Evolutionary conservation across 2,113 vertebrate genomes (phyloP).

Genomic region (Micronisus gabar): DNA sequence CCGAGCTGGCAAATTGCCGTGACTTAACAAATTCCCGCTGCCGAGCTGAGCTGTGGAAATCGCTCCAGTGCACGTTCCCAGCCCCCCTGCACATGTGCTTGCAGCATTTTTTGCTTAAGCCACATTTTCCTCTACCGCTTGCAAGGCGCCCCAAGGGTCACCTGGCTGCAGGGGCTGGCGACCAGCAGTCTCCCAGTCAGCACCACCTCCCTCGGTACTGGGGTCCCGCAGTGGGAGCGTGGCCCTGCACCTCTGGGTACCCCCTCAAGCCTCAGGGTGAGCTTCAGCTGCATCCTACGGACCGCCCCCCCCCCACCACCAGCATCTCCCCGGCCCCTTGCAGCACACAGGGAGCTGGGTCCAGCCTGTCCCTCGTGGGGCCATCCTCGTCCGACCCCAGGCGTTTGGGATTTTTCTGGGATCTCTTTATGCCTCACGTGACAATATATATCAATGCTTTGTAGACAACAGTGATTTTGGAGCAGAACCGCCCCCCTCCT

Average conservation of each 20-base stretch:
- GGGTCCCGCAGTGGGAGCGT: not conserved
- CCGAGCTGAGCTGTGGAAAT: conserved; percentile 40
- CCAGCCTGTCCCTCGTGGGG: fast-evolving
- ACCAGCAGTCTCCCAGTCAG: fast-evolving
- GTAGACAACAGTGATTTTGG: not conserved
- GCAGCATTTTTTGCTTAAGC: not conserved
- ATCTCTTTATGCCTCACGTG: fast-evolving
- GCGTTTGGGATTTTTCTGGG: not conserved
- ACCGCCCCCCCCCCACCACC: fast-evolving
- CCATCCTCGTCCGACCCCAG: fast-evolving
- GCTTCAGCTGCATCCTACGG: not conserved
- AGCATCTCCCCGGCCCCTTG: fast-evolving
- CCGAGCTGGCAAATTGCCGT: conserved; percentile 29
- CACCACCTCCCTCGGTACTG: fast-evolving
- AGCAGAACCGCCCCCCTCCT: not conserved
- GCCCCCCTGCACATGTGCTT: conserved; percentile 7
- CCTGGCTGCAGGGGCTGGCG: not conserved
- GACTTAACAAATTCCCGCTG: conserved; percentile 16
- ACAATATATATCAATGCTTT: not conserved
- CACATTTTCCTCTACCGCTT: not conserved
- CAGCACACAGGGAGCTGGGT: not conserved
- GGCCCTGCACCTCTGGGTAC: not conserved
- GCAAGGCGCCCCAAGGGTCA: fast-evolving
- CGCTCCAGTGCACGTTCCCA: conserved; percentile 1
- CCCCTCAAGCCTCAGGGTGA: not conserved